These are phyloP conservation scores for Spea bombifrons DNA, from an alignment of 2,113 vertebrate species.

Conservation along the genomic window DNA sequence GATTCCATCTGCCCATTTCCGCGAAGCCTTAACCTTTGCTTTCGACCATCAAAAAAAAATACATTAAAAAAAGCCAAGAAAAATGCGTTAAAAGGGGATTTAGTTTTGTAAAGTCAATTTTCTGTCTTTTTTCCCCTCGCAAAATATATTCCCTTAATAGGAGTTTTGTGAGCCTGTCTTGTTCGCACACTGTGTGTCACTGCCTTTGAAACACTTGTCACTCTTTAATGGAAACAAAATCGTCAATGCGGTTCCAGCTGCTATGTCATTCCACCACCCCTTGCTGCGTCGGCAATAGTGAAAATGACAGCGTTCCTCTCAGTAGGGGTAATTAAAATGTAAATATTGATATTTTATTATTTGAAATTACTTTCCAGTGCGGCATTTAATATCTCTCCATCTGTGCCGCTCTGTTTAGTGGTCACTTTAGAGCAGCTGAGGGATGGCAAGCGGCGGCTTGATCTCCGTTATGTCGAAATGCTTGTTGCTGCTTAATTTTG, in stretches of 20 bases:
- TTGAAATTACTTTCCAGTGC: constrained; percentile 97
- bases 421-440: constrained; percentile 84
- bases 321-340: constrained; percentile 99
- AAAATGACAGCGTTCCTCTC: constrained; percentile 80
- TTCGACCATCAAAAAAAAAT: neutral
- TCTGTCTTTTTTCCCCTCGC: constrained; percentile 55
- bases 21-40: neutral
- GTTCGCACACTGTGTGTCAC: constrained; percentile 74
- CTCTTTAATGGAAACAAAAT: constrained; percentile 86
- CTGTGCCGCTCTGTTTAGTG: constrained; percentile 87
- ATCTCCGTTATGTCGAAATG: constrained; percentile 81
- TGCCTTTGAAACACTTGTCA: constrained; percentile 79
- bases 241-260: constrained; percentile 73
- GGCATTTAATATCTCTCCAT: constrained; percentile 99
- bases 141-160: constrained; percentile 79
- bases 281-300: constrained; percentile 79
- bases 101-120: constrained; percentile 59
- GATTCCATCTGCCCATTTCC: neutral
- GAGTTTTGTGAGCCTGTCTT: constrained; percentile 78
- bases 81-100: constrained; percentile 63
- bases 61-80: constrained; percentile 49
- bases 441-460: constrained; percentile 80
- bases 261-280: constrained; percentile 79
- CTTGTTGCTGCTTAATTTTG: constrained; percentile 89
- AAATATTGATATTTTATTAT: constrained; percentile 99